Evolutionary conservation across 2,888 invertebrate genomes (phyloP).

Genomic region (Allolobophora icterica): DNA sequence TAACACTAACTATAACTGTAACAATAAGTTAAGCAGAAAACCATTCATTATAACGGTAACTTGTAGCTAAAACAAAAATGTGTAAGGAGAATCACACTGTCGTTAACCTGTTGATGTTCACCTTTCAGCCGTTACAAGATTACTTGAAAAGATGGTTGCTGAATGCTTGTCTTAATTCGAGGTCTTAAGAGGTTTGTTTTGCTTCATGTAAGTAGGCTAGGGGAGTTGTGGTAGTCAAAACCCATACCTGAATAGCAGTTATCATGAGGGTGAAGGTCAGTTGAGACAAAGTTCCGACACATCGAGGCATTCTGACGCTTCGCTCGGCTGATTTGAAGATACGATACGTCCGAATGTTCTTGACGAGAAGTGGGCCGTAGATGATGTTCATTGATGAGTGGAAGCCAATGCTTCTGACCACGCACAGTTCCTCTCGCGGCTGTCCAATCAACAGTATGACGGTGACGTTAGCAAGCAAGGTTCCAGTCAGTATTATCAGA

Average conservation of each 20-base stretch:
- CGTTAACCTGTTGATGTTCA: no score
- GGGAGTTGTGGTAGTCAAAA: no score
- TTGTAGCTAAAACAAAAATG: no score
- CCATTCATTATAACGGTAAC: no score
- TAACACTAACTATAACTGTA: no score
- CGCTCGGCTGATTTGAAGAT: conserved; percentile 51
- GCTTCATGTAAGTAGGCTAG: no score
- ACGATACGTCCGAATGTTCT: conserved; percentile 52
- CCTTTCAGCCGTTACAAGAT: no score
- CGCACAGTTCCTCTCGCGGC: conserved; percentile 33
- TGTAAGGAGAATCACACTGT: no score
- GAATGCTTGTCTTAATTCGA: no score
- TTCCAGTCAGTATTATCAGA: conserved; percentile 41
- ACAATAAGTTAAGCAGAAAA: no score
- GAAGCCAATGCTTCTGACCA: conserved; percentile 37
- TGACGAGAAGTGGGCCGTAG: conserved; percentile 46
- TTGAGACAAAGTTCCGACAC: conserved; percentile 33
- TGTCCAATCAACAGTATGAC: conserved; percentile 22
- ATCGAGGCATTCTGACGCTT: conserved; percentile 33
- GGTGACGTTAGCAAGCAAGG: conserved; percentile 32
- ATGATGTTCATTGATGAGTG: conserved; percentile 40
- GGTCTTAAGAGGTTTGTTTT: no score
- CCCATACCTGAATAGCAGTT: not conserved
- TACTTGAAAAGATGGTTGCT: no score
- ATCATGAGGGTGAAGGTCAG: conserved; percentile 35